Evolutionary conservation across 2,797 vertebrate genomes (phyloP).

Genomic region (Halcyon badia): DNA sequence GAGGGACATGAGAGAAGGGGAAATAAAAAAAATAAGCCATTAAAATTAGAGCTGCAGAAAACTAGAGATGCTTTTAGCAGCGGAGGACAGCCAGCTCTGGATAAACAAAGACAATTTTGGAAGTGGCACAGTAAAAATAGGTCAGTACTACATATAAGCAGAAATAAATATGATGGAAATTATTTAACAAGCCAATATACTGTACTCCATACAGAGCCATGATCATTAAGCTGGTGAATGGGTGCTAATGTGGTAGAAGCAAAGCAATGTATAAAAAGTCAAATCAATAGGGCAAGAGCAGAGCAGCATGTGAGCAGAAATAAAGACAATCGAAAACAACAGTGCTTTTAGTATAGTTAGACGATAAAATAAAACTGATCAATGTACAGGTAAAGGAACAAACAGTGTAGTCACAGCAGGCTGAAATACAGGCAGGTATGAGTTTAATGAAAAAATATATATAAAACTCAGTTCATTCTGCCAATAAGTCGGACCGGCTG

Average conservation of each 20-base stretch:
- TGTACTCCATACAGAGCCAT: neutral
- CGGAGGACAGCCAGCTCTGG: conserved; percentile 24
- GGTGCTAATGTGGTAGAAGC: neutral
- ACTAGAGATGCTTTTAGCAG: conserved; percentile 36
- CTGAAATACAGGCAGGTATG: neutral
- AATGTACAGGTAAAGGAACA: conserved; percentile 32
- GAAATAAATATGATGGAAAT: conserved; percentile 58
- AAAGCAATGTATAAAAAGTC: conserved; percentile 48
- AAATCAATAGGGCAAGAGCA: conserved; percentile 23
- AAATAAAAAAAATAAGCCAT: neutral
- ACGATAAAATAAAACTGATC: conserved; percentile 2
- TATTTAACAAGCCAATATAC: conserved; percentile 52
- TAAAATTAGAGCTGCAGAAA: conserved; percentile 50
- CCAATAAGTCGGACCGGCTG: neutral
- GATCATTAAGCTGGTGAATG: conserved; percentile 34
- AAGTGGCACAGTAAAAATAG: conserved; percentile 56
- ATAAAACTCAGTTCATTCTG: neutral
- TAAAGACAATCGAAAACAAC: neutral
- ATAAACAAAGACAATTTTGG: conserved; percentile 58
- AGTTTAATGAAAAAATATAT: neutral
- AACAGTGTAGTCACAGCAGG: neutral
- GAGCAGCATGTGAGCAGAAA: neutral
- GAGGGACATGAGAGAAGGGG: neutral
- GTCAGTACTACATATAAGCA: conserved; percentile 37
- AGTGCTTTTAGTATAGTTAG: neutral